These are phyloP conservation scores for Protophormia terraenovae DNA, from an alignment of 2,888 invertebrate species.

Conservation along the genomic window DNA sequence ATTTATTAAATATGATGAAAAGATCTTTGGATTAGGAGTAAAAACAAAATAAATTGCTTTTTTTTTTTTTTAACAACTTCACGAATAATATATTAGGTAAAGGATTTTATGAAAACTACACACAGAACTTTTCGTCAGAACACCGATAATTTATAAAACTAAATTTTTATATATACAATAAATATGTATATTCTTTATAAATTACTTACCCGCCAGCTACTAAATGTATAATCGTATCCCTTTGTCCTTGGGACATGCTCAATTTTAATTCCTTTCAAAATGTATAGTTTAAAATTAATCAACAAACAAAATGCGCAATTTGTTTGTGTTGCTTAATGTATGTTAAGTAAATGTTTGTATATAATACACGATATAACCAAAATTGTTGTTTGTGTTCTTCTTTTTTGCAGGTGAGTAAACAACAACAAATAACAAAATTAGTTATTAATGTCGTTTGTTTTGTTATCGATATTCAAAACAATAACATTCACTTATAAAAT, in stretches of 20 bases:
- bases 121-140: too few relatives aligned
- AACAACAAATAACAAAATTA: neutral
- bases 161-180: too few relatives aligned
- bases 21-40: too few relatives aligned
- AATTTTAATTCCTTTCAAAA: conserved; percentile 23
- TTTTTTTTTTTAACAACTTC: too few relatives aligned
- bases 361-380: neutral
- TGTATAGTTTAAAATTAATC: neutral
- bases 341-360: neutral
- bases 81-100: too few relatives aligned
- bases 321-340: neutral
- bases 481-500: too few relatives aligned
- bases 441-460: conserved; percentile 45
- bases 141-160: too few relatives aligned
- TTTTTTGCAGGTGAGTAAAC: conserved; percentile 50
- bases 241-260: conserved; percentile 83
- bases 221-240: conserved; percentile 95
- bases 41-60: too few relatives aligned
- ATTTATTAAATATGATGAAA: too few relatives aligned
- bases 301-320: conserved; percentile 17
- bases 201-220: conserved; percentile 95
- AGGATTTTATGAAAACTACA: too few relatives aligned
- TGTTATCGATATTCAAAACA: conserved; percentile 58
- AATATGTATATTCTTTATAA: too few relatives aligned
- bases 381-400: conserved; percentile 16